Base-by-base conservation (phyloP, 2,113 vertebrate species). In the Plecotus auritus region DNA sequence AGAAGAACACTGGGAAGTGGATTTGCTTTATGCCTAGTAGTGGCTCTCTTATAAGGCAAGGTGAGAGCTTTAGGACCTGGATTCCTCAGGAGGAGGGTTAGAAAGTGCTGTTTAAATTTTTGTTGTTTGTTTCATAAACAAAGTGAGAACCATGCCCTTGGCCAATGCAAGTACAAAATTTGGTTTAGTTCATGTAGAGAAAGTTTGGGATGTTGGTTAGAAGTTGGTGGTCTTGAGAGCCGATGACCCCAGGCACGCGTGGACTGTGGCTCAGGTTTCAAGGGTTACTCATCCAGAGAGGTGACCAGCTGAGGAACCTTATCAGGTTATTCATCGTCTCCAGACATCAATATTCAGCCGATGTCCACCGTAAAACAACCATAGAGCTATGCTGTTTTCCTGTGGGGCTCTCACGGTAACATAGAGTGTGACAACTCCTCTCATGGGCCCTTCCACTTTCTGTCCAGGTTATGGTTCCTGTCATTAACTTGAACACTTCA, bases 121-220 rank as follows among this genome's bases (percentile, higher is more conserved):
- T 78, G 11, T 56, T 95, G n/a, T 81, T 91, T 80, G 64, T 93
- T 89, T 90, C 37, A 47, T n/a, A 83, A 95, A 40, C 49, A 74
- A 85, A 59, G 4, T 91, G 86, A 84, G 16, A 95, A 81, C 17
- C 45, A 67, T 37, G 45, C 1, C 12, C 32, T 86, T 30, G 56
- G 2, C 51, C 70, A 47, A 11, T 16, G 4, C 14, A 85, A 84
- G 5, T 88, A 59, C 35, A 51, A 93, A 84, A 74, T 45, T 88
- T 67, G 85, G 51, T 69, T 83, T 17, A 47, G 42, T 77, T 70
- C 40, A 42, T 13, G 16, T 17, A 16, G 59, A 77, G n/a, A 74
- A 66, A 8, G 11, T 84, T 61, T 88, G 16, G 9, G 64, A 18
- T 80, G 23, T 32, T 2, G 0, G 6, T 69, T 32, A 32, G 54